A percentile compares a stretch with the other conserved stretches of the same genome.
Conservation (phyloP, 1,140 invertebrate species). For the Drosophila athabasca region DNA sequence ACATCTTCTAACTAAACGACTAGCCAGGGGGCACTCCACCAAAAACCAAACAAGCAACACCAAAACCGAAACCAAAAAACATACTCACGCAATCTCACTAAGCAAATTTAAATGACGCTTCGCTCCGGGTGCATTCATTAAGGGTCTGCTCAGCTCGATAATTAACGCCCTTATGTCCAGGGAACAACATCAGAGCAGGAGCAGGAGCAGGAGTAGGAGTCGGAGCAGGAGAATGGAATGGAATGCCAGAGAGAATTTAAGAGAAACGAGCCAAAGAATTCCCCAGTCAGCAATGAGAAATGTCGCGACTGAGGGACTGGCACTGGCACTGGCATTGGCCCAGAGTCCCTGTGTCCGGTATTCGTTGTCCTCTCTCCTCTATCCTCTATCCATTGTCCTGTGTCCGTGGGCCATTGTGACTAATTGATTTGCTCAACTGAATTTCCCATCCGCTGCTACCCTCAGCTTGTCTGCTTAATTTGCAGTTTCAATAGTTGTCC, state of each 20-base stretch:
- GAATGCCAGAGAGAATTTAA: too few relatives aligned
- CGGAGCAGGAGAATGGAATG: background rate
- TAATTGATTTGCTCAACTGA: slow-evolving; percentile 73
- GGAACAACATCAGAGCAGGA: slow-evolving; percentile 22
- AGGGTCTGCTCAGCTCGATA: slow-evolving; percentile 72
- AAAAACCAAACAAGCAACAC: slow-evolving; percentile 9
- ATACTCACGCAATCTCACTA: slow-evolving; percentile 66
- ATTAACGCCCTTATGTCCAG: slow-evolving; percentile 74
- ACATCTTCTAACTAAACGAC: slow-evolving; percentile 53
- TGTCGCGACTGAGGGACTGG: slow-evolving; percentile 16
- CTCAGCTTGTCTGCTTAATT: slow-evolving; percentile 24
- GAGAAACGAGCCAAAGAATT: slow-evolving; percentile 5
- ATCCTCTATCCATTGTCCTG: slow-evolving; percentile 21
- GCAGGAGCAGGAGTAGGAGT: background rate
- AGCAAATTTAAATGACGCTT: slow-evolving; percentile 78
- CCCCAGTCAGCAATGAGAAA: slow-evolving; percentile 17
- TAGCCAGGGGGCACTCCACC: slow-evolving; percentile 42
- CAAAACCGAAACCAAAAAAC: slow-evolving; percentile 37
- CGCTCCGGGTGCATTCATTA: slow-evolving; percentile 78
- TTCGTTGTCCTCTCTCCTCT: slow-evolving; percentile 23
- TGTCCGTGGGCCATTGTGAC: slow-evolving; percentile 68
- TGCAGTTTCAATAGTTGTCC: slow-evolving; percentile 14
- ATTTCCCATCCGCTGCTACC: slow-evolving; percentile 33
- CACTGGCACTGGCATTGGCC: background rate
- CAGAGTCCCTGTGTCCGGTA: slow-evolving; percentile 21